Percentiles rank a stretch among this genome's conserved stretches.
These are phyloP conservation scores for Pandemis heparana DNA, from an alignment of 2,888 invertebrate species.

Conservation along the genomic window DNA sequence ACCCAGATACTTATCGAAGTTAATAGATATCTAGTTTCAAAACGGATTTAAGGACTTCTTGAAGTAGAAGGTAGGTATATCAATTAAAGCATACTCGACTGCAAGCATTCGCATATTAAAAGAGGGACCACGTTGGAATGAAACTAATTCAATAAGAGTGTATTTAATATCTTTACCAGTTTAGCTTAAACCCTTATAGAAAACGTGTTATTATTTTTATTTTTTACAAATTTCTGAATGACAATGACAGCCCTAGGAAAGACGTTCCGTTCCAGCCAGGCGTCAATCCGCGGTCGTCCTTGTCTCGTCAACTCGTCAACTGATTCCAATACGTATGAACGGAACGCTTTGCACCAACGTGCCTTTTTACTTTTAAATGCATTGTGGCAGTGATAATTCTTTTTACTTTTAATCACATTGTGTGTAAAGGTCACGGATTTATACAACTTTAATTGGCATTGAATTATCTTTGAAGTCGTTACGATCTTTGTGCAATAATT, in stretches of 20 bases:
- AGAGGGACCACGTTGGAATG: too few species aligned
- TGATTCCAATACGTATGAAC: conserved; percentile 42
- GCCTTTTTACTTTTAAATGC: conserved; percentile 7
- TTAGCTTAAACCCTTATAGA: too few species aligned
- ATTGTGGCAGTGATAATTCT: conserved; percentile 16
- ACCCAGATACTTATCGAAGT: too few species aligned
- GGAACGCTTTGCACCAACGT: conserved; percentile 18
- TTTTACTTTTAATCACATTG: conserved; percentile 41
- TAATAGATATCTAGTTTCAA: too few species aligned
- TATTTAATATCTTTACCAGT: too few species aligned
- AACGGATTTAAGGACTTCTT: too few species aligned
- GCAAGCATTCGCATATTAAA: too few species aligned
- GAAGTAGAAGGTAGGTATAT: too few species aligned
- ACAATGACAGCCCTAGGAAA: conserved; percentile 31
- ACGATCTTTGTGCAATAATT: conserved; percentile 24
- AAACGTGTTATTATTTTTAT: too few species aligned
- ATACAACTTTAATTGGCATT: conserved; percentile 38
- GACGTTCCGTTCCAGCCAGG: conserved; percentile 21
- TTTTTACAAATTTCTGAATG: neutral
- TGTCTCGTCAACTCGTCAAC: conserved; percentile 42
- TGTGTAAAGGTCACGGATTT: conserved; percentile 33
- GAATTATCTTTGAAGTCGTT: conserved; percentile 28
- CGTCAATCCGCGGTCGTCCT: conserved; percentile 39
- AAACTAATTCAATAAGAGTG: too few species aligned
- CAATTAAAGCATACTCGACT: too few species aligned